phyloP scores from a whole-genome alignment of 2,888 invertebrate genomes.

The Nephrotoma appendiculata region DNA sequence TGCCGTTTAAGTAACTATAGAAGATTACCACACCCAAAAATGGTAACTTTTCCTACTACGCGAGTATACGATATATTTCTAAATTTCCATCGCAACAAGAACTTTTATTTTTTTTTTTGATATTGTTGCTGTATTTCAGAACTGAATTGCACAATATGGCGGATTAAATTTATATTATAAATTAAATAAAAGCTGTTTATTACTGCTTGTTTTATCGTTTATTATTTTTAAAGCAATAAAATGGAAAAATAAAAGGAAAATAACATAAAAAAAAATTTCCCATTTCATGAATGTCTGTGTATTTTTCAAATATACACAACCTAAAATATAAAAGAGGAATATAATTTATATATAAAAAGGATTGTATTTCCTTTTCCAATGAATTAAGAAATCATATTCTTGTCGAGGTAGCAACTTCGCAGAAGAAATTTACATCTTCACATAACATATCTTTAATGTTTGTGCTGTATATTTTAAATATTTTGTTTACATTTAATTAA shows the following conservation, averaged over 20 bases:
- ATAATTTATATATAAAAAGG: background rate
- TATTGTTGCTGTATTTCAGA: background rate
- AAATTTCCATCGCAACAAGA: background rate
- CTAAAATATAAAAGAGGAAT: too few species aligned
- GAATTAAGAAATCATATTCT: background rate
- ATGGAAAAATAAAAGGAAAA: background rate
- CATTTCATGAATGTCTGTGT: background rate
- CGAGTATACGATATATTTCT: background rate
- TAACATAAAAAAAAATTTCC: background rate
- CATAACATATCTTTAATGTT: too few species aligned
- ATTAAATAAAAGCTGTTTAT: background rate
- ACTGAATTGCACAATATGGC: background rate
- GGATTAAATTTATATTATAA: background rate
- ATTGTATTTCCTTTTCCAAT: background rate
- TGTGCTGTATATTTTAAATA: background rate
- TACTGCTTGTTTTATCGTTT: background rate
- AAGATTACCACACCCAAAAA: background rate
- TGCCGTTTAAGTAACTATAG: background rate
- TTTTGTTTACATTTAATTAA: background rate
- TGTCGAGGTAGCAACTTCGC: background rate
- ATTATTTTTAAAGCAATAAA: background rate
- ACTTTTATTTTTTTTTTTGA: background rate
- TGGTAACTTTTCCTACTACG: background rate
- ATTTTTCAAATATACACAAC: background rate
- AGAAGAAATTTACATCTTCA: background rate